Evolutionary conservation across 2,888 invertebrate species (phyloP).

Genomic region (Oasisia sp.): DNA sequence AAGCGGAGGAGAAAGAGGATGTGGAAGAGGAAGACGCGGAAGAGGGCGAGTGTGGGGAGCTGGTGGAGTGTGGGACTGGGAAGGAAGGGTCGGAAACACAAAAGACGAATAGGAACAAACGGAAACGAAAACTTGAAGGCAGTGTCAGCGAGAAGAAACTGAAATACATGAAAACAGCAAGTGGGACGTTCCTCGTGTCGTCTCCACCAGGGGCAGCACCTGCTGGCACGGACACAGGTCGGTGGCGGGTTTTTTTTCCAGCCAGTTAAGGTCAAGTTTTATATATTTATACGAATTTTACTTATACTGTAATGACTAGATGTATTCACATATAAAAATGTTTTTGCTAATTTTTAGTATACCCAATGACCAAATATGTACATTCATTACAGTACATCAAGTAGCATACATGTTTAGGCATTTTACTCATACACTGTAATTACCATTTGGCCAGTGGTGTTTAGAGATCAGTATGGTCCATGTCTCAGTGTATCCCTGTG

Average conservation of each 20-base stretch:
- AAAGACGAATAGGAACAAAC: conserved; percentile 21
- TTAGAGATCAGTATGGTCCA: no score
- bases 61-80: background rate
- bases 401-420: no score
- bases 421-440: no score
- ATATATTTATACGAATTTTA: no score
- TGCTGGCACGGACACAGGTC: background rate
- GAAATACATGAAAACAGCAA: conserved; percentile 47
- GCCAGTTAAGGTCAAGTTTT: no score
- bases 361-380: no score
- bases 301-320: no score
- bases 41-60: background rate
- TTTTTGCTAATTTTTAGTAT: no score
- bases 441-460: no score
- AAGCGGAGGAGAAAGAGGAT: conserved; percentile 17
- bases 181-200: conserved; percentile 20
- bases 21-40: conserved; percentile 19
- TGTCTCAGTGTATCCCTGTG: no score
- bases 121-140: background rate
- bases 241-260: background rate
- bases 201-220: background rate
- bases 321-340: no score
- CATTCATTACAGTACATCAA: no score
- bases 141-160: conserved; percentile 30
- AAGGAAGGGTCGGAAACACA: background rate